Evolutionary conservation across 37 sponge, comb jelly and placozoan species (phyloP).

Genomic region (Amphimedon queenslandica): DNA sequence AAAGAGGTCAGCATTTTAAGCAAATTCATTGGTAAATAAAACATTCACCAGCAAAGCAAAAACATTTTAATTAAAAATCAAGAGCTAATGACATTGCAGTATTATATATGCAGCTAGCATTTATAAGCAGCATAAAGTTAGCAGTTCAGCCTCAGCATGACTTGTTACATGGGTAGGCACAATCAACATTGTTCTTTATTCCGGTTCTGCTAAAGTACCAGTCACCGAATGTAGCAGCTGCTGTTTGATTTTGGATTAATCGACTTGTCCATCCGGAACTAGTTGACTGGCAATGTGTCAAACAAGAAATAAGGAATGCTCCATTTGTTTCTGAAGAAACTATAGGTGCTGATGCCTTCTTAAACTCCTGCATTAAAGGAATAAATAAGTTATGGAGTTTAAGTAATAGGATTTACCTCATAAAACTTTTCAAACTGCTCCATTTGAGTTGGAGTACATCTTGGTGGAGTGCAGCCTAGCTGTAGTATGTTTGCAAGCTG

Average conservation of each 20-base stretch:
- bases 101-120: no score
- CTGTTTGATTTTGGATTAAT: neutral
- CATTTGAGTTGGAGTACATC: constrained; percentile 53
- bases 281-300: constrained; percentile 73
- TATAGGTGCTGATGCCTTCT: constrained; percentile 18
- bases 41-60: no score
- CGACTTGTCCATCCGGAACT: constrained; percentile 49
- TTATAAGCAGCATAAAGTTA: no score
- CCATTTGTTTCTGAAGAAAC: constrained; percentile 41
- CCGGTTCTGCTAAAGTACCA: neutral
- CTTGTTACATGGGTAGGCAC: neutral
- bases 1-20: no score
- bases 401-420: no score
- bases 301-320: constrained; percentile 59
- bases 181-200: neutral
- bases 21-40: no score
- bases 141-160: no score
- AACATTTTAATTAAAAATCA: no score
- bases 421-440: constrained; percentile 36
- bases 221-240: neutral
- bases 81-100: no score
- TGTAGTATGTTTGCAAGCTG: constrained; percentile 54
- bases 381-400: no score
- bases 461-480: constrained; percentile 19
- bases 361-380: no score